Evolutionary conservation across 1,140 invertebrate species (phyloP).

Genomic region (Lasioglossum albipes): DNA sequence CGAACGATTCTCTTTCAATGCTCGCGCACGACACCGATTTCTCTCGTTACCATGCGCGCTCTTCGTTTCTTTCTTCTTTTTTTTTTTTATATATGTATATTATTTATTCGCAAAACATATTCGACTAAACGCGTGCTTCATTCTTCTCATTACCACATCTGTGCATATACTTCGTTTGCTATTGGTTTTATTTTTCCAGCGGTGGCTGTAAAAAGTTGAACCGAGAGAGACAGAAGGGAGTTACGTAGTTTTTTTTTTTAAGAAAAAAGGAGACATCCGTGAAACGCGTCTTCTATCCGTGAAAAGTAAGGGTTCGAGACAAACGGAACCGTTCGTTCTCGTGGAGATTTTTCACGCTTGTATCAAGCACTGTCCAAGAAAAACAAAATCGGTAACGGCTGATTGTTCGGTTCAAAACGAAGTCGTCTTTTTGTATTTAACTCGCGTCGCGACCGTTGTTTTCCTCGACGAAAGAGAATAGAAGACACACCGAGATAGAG

Average conservation of each 20-base stretch:
- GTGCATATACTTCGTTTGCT: no score
- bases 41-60: no score
- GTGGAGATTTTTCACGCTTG: conserved; percentile 18
- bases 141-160: no score
- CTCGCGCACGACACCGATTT: no score
- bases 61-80: no score
- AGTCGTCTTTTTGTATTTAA: conserved; percentile 13
- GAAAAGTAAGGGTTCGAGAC: neutral
- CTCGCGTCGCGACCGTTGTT: conserved; percentile 20
- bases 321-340: neutral
- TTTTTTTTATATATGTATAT: no score
- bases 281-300: conserved; percentile 15
- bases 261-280: neutral
- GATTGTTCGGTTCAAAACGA: conserved; percentile 4
- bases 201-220: neutral
- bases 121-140: no score
- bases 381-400: no score
- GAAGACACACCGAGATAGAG: neutral
- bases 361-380: conserved; percentile 14
- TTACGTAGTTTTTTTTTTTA: conserved; percentile 16
- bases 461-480: neutral
- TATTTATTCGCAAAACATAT: no score
- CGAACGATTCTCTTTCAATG: no score
- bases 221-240: no score
- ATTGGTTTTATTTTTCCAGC: conserved; percentile 2